Base-by-base conservation (phyloP, 23 tunicate genomes). In the Clavelina lepadiformis region DNA sequence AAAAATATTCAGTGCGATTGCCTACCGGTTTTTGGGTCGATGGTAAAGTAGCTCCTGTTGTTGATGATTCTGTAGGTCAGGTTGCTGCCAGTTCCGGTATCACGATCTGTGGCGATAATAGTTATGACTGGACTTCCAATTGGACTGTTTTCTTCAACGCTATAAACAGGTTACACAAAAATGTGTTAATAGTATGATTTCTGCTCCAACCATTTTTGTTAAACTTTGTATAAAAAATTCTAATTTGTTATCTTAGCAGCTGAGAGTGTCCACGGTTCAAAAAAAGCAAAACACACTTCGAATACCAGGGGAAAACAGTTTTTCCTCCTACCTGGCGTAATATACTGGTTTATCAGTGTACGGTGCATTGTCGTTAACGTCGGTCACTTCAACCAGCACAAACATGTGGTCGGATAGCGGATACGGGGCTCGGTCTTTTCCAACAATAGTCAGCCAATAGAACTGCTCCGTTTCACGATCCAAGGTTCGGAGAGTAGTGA, bases 351-450 rank as follows among this genome's bases (percentile, higher is more conserved):
- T 30, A n/a, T 19, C 51, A 0, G 78, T n/a, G 25, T 51, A 6
- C 2, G 86, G 86, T 21, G 66, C 65, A 52, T 80, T 80, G 66
- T 80, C 86, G 66, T 80, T 80, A 2, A 80, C 69, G 38, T 80
- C 75, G 13, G 62, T 50, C 3, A 80, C 86, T 71, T 80, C 78
- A 11, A 80, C 65, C 5, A 80, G 58, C 24, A 80, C 86, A 55
- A 70, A 71, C 33, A 62, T 37, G 46, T 49, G 69, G 45, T 66
- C 77, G 6, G 77, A 70, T 35, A 80, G 28, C 6, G 86, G 77
- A 22, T 52, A 18, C 3, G 77, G 50, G 5, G 70, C 86, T 28
- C 57, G 71, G 46, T 80, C 86, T 22, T 61, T 37, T 7, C 78
- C 86, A 33, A 33, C 31, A 4, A 80, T 31, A 18, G 77, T 80